A percentile compares a stretch with the other conserved stretches of the same genome.
Evolutionary conservation across 1,140 invertebrate species (phyloP).

Genomic region (Sarcophaga peregrina): DNA sequence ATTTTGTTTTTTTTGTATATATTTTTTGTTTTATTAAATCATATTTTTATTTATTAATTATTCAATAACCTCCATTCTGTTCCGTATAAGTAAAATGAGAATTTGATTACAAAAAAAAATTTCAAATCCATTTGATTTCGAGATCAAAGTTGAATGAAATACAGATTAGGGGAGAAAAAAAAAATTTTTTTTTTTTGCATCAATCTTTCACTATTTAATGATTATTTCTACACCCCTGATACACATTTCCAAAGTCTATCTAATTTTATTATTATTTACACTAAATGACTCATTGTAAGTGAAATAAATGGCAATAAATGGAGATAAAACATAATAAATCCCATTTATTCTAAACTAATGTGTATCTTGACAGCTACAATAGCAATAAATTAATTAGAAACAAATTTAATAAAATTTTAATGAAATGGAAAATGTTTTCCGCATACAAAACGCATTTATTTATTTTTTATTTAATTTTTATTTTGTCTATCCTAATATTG

Average conservation of each 20-base stretch:
- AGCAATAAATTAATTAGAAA: not conserved
- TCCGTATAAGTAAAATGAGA: no score
- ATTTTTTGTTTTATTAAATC: no score
- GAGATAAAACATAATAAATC: constrained; percentile 7
- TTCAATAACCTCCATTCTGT: no score
- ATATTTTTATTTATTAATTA: no score
- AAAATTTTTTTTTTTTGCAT: not conserved
- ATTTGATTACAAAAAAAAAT: no score
- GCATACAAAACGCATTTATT: not conserved
- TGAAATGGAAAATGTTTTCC: constrained; percentile 24
- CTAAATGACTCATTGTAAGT: not conserved
- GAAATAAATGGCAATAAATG: not conserved
- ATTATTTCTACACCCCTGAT: not conserved
- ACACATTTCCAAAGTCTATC: not conserved
- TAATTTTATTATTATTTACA: not conserved
- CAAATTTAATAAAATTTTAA: not conserved
- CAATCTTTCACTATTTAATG: not conserved
- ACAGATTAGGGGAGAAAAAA: no score
- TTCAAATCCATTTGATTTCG: no score
- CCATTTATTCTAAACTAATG: constrained; percentile 7
- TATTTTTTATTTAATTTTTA: no score
- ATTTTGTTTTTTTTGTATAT: no score
- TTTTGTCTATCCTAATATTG: no score
- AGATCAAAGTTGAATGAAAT: no score
- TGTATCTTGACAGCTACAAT: not conserved